phyloP scores from a whole-genome alignment of 2,797 vertebrate species.

The Pseudocheirus occidentalis region DNA sequence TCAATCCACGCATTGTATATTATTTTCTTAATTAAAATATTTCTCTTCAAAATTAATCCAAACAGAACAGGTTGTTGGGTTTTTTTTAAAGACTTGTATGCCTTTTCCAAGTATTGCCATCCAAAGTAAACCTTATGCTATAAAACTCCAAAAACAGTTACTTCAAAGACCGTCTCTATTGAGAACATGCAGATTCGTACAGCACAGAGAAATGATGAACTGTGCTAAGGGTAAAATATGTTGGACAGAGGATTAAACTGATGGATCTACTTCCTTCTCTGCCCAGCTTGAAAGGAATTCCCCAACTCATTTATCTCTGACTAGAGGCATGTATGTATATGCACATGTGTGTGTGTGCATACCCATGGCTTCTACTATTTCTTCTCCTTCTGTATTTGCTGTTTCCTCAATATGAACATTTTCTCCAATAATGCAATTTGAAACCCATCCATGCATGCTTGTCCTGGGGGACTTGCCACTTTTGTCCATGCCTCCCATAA shows the following conservation, averaged over 20 bases:
- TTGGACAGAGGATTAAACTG: not conserved
- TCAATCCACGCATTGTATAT: not conserved
- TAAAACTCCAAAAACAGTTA: not conserved
- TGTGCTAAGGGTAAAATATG: not conserved
- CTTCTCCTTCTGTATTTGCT: not conserved
- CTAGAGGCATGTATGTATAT: not conserved
- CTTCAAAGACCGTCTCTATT: not conserved
- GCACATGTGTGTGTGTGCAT: not conserved
- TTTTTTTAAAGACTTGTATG: not conserved
- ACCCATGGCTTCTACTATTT: not conserved
- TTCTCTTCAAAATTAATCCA: not conserved
- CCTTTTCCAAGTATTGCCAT: not conserved
- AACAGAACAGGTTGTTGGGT: not conserved
- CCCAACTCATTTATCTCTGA: not conserved
- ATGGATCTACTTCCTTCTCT: not conserved
- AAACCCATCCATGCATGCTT: not conserved
- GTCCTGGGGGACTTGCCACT: not conserved
- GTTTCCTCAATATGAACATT: not conserved
- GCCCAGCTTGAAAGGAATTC: not conserved
- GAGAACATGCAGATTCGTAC: not conserved
- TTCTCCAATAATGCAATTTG: not conserved
- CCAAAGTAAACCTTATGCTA: not conserved
- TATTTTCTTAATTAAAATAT: not conserved
- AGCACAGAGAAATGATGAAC: not conserved
- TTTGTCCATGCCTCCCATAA: not conserved